Conservation (phyloP, 2,113 vertebrate genomes). For the Hyla sarda region DNA sequence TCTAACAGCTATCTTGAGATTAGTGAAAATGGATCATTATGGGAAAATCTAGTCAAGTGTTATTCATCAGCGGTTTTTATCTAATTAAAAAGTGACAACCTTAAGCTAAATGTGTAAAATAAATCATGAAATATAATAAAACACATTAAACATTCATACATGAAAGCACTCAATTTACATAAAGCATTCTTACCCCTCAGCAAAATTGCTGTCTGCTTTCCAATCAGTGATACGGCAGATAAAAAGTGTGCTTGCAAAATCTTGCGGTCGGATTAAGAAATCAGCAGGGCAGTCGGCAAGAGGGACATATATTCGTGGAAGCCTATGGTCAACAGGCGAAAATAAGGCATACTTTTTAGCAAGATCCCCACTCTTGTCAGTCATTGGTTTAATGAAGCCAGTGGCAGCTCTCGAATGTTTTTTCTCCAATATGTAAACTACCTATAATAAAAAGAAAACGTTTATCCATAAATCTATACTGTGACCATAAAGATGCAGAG, state of each 20-base stretch:
- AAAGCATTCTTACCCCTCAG: conserved; percentile 82
- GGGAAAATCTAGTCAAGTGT: too few species aligned
- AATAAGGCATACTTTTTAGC: conserved; percentile 85
- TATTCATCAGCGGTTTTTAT: too few species aligned
- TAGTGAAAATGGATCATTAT: too few species aligned
- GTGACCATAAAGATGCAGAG: not conserved
- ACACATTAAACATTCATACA: not conserved
- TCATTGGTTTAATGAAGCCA: conserved; percentile 89
- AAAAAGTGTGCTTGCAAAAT: conserved; percentile 86
- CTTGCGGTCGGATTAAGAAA: conserved; percentile 78
- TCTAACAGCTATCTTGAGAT: too few species aligned
- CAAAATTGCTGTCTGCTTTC: conserved; percentile 89
- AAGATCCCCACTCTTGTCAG: conserved; percentile 85
- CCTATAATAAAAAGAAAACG: conserved; percentile 72
- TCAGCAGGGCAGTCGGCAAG: conserved; percentile 87
- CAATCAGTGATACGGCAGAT: conserved; percentile 91
- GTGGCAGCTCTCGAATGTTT: conserved; percentile 93
- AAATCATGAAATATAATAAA: not conserved
- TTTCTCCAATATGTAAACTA: conserved; percentile 91
- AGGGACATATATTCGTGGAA: conserved; percentile 88
- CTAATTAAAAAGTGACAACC: not conserved
- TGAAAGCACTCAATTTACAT: not conserved
- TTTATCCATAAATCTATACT: not conserved
- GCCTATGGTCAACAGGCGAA: conserved; percentile 92
- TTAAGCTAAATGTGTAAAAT: not conserved